A percentile compares a stretch with the other conserved stretches of the same genome.
These are phyloP conservation scores for Ophion ellenae DNA, from an alignment of 2,888 invertebrate genomes.

Conservation along the genomic window DNA sequence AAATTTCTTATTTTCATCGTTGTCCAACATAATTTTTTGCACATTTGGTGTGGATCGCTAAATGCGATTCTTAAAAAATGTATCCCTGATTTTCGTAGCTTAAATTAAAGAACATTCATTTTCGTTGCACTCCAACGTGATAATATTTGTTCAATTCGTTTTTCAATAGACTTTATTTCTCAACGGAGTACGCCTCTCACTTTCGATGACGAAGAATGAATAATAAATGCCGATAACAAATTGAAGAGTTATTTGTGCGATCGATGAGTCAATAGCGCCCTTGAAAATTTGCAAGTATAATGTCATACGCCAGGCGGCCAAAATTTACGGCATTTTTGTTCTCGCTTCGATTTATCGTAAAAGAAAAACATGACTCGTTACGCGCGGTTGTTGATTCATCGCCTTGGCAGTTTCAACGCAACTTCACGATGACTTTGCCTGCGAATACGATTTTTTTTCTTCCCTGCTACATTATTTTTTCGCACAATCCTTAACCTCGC, in stretches of 20 bases:
- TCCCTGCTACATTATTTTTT: too few species aligned
- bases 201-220: slow-evolving; percentile 10
- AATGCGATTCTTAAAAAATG: too few species aligned
- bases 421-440: background rate
- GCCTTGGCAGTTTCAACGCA: background rate
- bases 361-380: background rate
- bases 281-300: slow-evolving; percentile 31
- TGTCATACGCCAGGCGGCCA: background rate
- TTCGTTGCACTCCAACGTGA: too few species aligned
- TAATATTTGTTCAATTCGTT: background rate
- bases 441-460: background rate
- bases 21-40: too few species aligned
- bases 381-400: background rate
- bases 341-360: background rate
- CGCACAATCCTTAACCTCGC: too few species aligned
- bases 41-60: too few species aligned
- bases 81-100: too few species aligned
- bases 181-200: background rate
- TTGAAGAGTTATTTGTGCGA: background rate
- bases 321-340: background rate
- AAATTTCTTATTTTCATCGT: too few species aligned
- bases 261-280: slow-evolving; percentile 29
- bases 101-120: too few species aligned
- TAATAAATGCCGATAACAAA: background rate
- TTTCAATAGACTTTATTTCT: background rate